Base-by-base conservation (phyloP, 2,888 invertebrate species). In the Hedya salicella region DNA sequence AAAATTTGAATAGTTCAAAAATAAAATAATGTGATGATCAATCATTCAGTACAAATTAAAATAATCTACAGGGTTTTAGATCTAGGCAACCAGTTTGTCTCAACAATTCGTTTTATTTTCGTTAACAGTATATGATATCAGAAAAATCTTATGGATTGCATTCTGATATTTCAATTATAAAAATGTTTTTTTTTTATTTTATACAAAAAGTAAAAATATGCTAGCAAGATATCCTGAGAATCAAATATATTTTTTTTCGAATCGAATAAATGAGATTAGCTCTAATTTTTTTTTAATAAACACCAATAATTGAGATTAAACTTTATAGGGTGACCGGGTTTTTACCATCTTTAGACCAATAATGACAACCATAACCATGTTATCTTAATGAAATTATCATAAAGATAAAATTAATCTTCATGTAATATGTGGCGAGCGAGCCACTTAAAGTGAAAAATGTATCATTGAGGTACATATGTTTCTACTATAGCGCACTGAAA, bases 1-100 rank as follows among this genome's bases (percentile, higher is more conserved):
- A 16, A 11, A 16, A 9, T 25, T 4, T 6, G 25, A 25, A 36
- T 36, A 36, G 9, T 36, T 36, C 1, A 17, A 17, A 53, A 53
- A 53, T 36, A 17, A 53, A 53, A 53, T 57, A 16, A 44, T 44
- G 17, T 46, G 54, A 25, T 46, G 17, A 6, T 13, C 40, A 44
- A 25, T 17, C 6, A 30, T 25, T 42, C 42, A 62, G 30, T 46
- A 53, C 42, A 11, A 53, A 32, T 6, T 25, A 36, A 36, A 36
- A 36, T 13, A 13, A 36, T 36, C 36, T 36, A 25, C 25, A 3
- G 3, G 3, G 6, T 6, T 25, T 6, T 25, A 36, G 36, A 9
- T 36, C 36, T 36, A 36, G 2, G 9, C 36, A 36, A 36, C 6
- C 36, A 36, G 9, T 6, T 25, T 36, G 36, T 6, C 36, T 36